phyloP scores from a whole-genome alignment of 2,113 vertebrate genomes.

The Nipponia nippon region DNA sequence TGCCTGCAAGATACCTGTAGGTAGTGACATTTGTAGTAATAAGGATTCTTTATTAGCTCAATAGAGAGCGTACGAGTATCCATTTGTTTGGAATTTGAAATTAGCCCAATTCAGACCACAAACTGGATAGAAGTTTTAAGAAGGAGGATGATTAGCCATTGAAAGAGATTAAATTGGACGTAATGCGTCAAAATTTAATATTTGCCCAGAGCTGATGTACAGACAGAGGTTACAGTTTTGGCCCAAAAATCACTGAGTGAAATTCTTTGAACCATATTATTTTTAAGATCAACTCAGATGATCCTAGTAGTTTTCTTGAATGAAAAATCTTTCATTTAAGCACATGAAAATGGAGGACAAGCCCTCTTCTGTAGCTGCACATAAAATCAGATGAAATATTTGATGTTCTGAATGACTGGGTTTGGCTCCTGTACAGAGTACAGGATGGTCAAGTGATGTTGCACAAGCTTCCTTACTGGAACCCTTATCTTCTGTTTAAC shows the following conservation, averaged over 20 bases:
- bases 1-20: background rate
- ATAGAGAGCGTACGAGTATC: background rate
- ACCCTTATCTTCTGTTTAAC: background rate
- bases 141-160: background rate
- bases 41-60: background rate
- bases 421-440: background rate
- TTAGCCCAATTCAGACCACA: background rate
- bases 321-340: background rate
- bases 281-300: background rate
- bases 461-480: background rate
- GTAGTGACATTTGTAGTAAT: background rate
- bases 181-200: background rate
- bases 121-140: background rate
- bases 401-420: background rate
- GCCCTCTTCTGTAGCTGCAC: background rate
- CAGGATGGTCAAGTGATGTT: background rate
- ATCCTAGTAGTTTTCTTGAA: background rate
- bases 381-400: background rate
- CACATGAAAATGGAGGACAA: background rate
- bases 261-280: background rate
- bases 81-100: background rate
- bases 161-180: background rate
- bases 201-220: background rate
- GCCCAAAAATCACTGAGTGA: background rate
- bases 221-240: background rate